Evolutionary conservation across 1,140 invertebrate species (phyloP), one percentile per base, ranked within the genome.

Genomic region (Protaetia brevitarsis): DNA sequence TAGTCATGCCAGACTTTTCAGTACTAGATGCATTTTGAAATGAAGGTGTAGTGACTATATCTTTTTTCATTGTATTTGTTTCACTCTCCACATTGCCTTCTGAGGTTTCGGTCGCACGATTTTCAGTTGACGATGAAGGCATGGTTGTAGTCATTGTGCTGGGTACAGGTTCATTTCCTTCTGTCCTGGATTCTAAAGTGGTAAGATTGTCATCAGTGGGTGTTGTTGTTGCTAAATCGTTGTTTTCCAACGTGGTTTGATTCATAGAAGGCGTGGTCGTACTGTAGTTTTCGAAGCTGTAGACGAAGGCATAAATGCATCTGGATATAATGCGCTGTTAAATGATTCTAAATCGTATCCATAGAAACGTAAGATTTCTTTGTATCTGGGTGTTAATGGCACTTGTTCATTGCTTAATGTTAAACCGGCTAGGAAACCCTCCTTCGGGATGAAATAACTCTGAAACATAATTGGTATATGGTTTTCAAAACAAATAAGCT

Each of bases 391-490:
- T 21, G 84, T 85, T 27, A 93, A 84, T 2, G 83, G 87, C 0
- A 90, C 87, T 74, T 90, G 89, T 70, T 89, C 87, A 51, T 87
- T 87, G 74, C 88, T 93, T 19, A 93, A 78, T 2, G 88, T 89
- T 58, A 93, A 75, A 1, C 90, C 90, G 5, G 89, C 88, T 0
- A 92, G 79, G 64, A 92, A 92, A 23, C 90, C 90, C 72, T 92
- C 88, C 67, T 87, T 84, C 1, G 89, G 87, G 64, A 89, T 88
- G 62, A 93, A 89, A 74, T 93, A 93, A 27, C 87, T 91, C 90
- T 93, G 80, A 10, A 81, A 82, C 79, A 82, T 67, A 71, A 59
- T 13, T 11, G 7, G 7, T 51, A 51, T 11, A 29, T 29, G n/a
- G n/a, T n/a, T 21, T 28, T 58, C 7, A 58, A 57, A 37, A n/a